Percentiles rank a stretch among this genome's conserved stretches.
phyloP scores from a whole-genome alignment of 2,797 vertebrate genomes.

The Sebastes reedi region DNA sequence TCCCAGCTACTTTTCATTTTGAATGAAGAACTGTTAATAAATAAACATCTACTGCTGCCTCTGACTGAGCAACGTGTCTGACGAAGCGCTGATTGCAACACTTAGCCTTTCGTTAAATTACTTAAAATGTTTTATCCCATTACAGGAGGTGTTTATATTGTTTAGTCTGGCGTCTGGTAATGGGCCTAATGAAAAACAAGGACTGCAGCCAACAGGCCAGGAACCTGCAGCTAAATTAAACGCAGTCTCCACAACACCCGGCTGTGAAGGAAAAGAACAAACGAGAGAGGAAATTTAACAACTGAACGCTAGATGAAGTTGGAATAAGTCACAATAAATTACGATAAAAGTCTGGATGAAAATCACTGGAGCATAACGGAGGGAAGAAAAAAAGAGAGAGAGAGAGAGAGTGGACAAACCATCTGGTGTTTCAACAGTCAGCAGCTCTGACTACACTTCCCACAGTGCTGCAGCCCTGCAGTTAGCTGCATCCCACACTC shows the following conservation, averaged over 20 bases:
- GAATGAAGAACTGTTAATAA: neutral
- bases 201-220: neutral
- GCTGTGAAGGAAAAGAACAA: neutral
- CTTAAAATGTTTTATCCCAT: neutral
- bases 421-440: neutral
- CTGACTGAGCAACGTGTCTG: neutral
- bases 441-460: neutral
- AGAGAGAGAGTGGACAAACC: neutral
- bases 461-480: neutral
- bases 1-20: neutral
- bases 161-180: neutral
- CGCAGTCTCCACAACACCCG: neutral
- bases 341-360: neutral
- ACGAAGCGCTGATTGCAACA: neutral
- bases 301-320: neutral
- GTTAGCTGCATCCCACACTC: neutral
- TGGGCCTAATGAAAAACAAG: neutral
- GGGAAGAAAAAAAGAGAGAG: neutral
- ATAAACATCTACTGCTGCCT: neutral
- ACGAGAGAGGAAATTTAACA: neutral
- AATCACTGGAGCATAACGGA: neutral
- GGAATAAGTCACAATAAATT: neutral
- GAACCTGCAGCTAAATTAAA: neutral
- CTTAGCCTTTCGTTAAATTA: neutral
- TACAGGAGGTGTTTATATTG: neutral